These are phyloP conservation scores for Vanessa tameamea DNA, from an alignment of 1,140 invertebrate genomes.

Conservation along the genomic window DNA sequence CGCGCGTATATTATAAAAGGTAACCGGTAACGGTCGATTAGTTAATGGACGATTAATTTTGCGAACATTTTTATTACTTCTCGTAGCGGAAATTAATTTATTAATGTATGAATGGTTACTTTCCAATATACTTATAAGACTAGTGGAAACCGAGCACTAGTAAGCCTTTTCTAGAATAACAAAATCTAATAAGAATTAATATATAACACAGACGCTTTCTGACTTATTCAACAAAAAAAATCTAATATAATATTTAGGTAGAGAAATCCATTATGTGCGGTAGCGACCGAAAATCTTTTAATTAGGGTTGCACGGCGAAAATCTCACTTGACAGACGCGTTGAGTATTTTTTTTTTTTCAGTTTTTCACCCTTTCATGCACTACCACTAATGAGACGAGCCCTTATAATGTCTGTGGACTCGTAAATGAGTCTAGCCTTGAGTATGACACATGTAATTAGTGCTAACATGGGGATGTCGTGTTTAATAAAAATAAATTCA, in stretches of 20 bases:
- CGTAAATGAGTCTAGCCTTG: constrained; percentile 39
- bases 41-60: neutral
- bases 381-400: constrained; percentile 65
- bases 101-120: no score
- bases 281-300: constrained; percentile 57
- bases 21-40: neutral
- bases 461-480: constrained; percentile 29
- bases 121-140: no score
- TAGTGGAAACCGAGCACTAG: neutral
- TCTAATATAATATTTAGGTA: constrained; percentile 17
- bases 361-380: constrained; percentile 48
- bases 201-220: neutral
- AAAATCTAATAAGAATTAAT: constrained; percentile 5
- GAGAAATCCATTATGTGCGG: constrained; percentile 26
- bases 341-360: constrained; percentile 32
- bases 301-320: constrained; percentile 53
- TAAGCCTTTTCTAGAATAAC: no score
- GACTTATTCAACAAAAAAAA: constrained; percentile 11
- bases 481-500: constrained; percentile 30
- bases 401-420: constrained; percentile 55
- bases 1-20: neutral
- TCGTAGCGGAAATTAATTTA: no score
- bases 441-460: constrained; percentile 49
- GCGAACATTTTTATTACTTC: no score
- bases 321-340: constrained; percentile 44